Percentiles rank a stretch among this genome's conserved stretches.
These are phyloP conservation scores for Todiramphus saurophagus DNA, from an alignment of 2,113 vertebrate species.

Conservation along the genomic window DNA sequence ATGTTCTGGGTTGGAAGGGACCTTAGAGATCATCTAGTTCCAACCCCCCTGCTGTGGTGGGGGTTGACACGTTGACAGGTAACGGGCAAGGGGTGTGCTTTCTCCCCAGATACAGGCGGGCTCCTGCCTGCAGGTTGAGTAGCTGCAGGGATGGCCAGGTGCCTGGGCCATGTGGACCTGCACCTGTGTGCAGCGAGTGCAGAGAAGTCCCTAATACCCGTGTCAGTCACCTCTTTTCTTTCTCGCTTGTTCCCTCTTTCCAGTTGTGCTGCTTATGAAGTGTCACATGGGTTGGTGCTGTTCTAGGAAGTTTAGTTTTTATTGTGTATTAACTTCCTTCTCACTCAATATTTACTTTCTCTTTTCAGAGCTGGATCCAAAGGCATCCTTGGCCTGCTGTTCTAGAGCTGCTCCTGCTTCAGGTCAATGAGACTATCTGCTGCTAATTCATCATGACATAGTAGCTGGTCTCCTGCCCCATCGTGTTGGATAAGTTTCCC, in stretches of 20 bases:
- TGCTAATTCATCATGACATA: conserved; percentile 56
- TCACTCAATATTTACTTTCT: neutral
- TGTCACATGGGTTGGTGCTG: neutral
- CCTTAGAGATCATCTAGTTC: too few species aligned
- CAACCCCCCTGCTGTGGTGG: too few species aligned
- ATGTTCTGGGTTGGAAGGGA: too few species aligned
- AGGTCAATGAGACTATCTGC: neutral
- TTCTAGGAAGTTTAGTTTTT: neutral
- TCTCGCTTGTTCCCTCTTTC: neutral
- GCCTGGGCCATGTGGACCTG: neutral
- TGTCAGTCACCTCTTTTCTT: neutral
- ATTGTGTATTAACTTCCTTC: neutral
- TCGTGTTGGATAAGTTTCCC: neutral
- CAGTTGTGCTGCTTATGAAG: neutral
- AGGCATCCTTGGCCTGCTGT: neutral
- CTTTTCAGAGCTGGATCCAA: conserved; percentile 41
- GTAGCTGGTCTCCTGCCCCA: neutral
- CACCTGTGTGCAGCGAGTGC: neutral
- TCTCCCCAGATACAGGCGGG: neutral
- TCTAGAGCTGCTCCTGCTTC: neutral
- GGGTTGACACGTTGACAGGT: too few species aligned
- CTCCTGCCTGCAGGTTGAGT: neutral
- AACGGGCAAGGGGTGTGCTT: neutral
- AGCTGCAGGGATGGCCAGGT: neutral
- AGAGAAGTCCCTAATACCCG: neutral